Percentiles rank a stretch among this genome's conserved stretches.
phyloP scores from a whole-genome alignment of 2,888 invertebrate species.

The Phragmatobia fuliginosa region DNA sequence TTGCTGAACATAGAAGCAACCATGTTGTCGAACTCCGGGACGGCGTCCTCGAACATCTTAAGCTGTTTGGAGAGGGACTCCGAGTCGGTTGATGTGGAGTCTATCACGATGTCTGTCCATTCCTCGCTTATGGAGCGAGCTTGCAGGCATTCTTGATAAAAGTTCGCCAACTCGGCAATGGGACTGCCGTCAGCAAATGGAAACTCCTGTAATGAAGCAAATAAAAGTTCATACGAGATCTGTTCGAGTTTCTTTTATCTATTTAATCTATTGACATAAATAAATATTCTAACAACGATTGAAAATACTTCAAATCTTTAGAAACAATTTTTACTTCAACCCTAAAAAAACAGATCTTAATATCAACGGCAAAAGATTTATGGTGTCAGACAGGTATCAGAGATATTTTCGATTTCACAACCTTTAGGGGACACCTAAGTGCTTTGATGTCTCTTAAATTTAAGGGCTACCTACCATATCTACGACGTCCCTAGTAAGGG shows the following conservation, averaged over 20 bases:
- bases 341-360: too few species aligned
- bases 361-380: too few species aligned
- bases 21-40: slow-evolving; percentile 92
- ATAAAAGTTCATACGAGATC: background rate
- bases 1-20: slow-evolving; percentile 89
- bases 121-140: slow-evolving; percentile 82
- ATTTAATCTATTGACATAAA: background rate
- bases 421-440: too few species aligned
- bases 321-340: too few species aligned
- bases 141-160: slow-evolving; percentile 92
- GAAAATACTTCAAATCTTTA: background rate
- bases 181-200: slow-evolving; percentile 92
- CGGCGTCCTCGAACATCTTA: slow-evolving; percentile 91
- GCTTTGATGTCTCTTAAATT: too few species aligned
- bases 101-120: slow-evolving; percentile 63
- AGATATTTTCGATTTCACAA: too few species aligned
- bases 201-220: slow-evolving; percentile 88
- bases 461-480: too few species aligned
- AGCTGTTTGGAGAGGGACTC: slow-evolving; percentile 90
- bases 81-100: slow-evolving; percentile 61
- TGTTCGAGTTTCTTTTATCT: background rate
- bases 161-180: slow-evolving; percentile 91
- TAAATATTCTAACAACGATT: background rate
- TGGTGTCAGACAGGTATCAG: too few species aligned
- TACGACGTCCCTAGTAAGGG: too few species aligned